Evolutionary conservation across 2,113 vertebrate species (phyloP), one percentile per base, ranked within the genome.

Genomic region (Chionomys nivalis): DNA sequence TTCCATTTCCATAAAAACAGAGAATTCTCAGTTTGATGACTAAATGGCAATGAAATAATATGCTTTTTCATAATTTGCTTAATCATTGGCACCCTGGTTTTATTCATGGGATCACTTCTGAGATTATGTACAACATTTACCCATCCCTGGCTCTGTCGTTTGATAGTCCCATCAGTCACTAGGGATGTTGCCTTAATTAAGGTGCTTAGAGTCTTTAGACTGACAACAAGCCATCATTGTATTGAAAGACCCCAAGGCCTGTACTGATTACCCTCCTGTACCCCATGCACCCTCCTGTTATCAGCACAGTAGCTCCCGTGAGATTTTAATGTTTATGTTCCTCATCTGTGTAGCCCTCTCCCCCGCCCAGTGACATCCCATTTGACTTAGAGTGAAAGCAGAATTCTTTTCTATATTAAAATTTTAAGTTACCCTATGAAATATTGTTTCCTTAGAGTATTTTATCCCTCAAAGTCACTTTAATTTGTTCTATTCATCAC

Each of bases 341-440:
- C 5, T 77, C 9, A 9, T 85, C 65, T 49, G 55, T 63, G 44
- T 10, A 36, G 17, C 63, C 0, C 58, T 0, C 58, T 3, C 58
- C 19, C 58, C 19, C 5, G 1, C 26, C 14, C 26, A 10, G 39
- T n/a, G 91, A 58, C 55, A 92, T 55, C 72, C 94, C 19, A 58
- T 58, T 58, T 65, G 65, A 77, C 66, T 52, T 49, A 36, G 33
- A 91, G 78, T 47, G 49, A 82, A 82, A 95, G 90, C 87, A 89
- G 61, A 94, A 61, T 31, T 52, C 72, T 36, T 42, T 3, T 1
- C 63, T 63, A 58, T 31, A 55, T n/a, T 58, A 81, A 58, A 77
- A 28, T 58, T 44, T 65, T 58, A 82, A 17, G 58, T 44, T 65
- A 31, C 11, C 3, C 12, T 16, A 42, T 4, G 39, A 65, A 65